A percentile compares a stretch with the other conserved stretches of the same genome.
These are phyloP conservation scores for Apus apus DNA, from an alignment of 2,113 vertebrate species.

Conservation along the genomic window DNA sequence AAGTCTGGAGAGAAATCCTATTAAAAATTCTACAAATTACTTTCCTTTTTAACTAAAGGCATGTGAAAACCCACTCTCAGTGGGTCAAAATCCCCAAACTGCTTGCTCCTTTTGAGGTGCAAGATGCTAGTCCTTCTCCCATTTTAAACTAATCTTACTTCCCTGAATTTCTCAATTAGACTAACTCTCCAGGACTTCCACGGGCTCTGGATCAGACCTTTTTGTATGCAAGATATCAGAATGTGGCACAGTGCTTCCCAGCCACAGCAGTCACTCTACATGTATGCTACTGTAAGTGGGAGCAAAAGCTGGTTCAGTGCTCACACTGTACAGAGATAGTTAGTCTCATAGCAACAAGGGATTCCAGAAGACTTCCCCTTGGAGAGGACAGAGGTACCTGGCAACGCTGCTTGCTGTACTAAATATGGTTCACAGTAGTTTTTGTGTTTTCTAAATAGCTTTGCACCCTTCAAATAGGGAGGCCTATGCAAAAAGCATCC, in stretches of 20 bases:
- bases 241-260: background rate
- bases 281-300: background rate
- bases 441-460: slow-evolving; percentile 9
- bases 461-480: background rate
- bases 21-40: background rate
- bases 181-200: background rate
- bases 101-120: background rate
- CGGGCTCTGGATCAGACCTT: background rate
- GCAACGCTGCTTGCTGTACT: background rate
- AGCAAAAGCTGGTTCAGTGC: slow-evolving; percentile 20
- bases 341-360: slow-evolving; percentile 69
- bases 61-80: background rate
- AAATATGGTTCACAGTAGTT: background rate
- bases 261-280: background rate
- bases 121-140: background rate
- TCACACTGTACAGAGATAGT: background rate
- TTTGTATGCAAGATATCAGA: background rate
- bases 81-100: background rate
- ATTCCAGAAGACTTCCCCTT: slow-evolving; percentile 61
- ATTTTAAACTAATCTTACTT: background rate
- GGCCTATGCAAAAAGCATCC: background rate
- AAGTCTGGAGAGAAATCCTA: background rate
- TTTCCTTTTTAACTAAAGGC: background rate
- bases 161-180: background rate
- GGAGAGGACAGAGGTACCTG: slow-evolving; percentile 57